A percentile compares a stretch with the other conserved stretches of the same genome.
phyloP scores from a whole-genome alignment of 2,797 vertebrate species.

The Manis pentadactyla region DNA sequence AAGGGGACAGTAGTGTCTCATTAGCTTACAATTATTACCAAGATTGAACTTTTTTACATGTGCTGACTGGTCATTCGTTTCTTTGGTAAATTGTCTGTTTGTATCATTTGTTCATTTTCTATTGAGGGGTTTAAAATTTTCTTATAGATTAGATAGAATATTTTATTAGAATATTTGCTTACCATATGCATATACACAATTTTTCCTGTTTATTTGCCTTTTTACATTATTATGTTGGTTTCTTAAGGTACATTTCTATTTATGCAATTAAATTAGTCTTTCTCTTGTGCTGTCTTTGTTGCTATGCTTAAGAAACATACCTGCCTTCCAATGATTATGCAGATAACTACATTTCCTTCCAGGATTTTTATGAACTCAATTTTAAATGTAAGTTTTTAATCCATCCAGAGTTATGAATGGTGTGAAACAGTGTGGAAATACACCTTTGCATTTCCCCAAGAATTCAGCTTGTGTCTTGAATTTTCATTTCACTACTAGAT shows the following conservation, averaged over 20 bases:
- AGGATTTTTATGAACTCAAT: background rate
- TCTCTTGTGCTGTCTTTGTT: background rate
- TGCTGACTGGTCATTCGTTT: background rate
- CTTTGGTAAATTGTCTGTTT: background rate
- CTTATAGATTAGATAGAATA: background rate
- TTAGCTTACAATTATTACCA: background rate
- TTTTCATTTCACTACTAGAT: constrained; percentile 15
- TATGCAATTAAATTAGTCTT: constrained; percentile 24
- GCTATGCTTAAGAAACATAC: background rate
- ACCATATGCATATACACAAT: background rate
- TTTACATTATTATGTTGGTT: background rate
- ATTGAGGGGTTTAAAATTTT: background rate
- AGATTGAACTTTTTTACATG: background rate
- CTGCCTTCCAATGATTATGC: background rate
- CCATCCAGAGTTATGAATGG: background rate
- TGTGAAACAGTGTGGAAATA: background rate
- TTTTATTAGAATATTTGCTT: constrained; percentile 12
- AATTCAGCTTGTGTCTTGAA: constrained; percentile 26
- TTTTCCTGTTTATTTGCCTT: background rate
- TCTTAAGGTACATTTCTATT: constrained; percentile 12
- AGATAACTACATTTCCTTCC: background rate
- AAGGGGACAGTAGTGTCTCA: background rate
- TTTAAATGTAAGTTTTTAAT: background rate
- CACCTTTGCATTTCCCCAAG: background rate
- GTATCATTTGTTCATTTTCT: constrained; percentile 4